A percentile compares a stretch with the other conserved stretches of the same genome.
phyloP scores from a whole-genome alignment of 2,888 invertebrate species.

The Hartigia nigra region DNA sequence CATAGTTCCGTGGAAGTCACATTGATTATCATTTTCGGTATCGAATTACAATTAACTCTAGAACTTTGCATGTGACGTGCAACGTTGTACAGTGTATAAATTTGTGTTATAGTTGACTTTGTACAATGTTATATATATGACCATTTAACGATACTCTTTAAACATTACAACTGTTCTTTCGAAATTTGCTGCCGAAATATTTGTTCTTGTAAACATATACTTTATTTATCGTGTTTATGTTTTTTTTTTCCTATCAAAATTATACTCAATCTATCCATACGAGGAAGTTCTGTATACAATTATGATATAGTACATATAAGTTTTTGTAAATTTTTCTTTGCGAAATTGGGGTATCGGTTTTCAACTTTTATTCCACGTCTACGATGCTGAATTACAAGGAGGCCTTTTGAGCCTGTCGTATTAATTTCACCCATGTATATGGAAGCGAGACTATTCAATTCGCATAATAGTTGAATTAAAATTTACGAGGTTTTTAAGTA shows the following conservation, averaged over 20 bases:
- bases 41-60: neutral
- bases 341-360: neutral
- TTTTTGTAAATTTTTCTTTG: neutral
- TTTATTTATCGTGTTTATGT: neutral
- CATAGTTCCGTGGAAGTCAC: neutral
- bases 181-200: neutral
- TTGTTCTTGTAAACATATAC: neutral
- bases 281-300: neutral
- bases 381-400: neutral
- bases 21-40: constrained; percentile 1
- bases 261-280: neutral
- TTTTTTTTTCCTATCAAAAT: neutral
- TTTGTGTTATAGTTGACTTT: constrained; percentile 39
- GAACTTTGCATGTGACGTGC: constrained; percentile 22
- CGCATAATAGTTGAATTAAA: constrained; percentile 31
- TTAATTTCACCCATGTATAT: neutral
- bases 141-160: neutral
- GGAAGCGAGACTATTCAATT: constrained; percentile 4
- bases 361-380: neutral
- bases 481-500: constrained; percentile 28
- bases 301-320: neutral
- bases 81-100: constrained; percentile 37
- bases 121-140: constrained; percentile 18
- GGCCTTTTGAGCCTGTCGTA: neutral
- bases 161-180: neutral